Evolutionary conservation across 2,797 vertebrate genomes (phyloP).

Genomic region (Coregonus suidteri): DNA sequence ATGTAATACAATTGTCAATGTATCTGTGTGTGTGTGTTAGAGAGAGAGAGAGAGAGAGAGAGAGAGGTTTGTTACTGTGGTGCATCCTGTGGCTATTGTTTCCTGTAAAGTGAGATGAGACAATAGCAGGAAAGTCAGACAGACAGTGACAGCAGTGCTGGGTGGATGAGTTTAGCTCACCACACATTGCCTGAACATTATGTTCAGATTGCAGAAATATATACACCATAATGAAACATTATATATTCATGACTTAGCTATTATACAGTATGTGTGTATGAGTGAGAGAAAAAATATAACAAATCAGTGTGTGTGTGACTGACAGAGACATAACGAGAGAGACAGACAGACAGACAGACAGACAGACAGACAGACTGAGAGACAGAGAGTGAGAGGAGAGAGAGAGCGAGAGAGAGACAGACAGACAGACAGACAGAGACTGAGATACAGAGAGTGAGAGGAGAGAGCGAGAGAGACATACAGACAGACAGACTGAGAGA

Average conservation of each 20-base stretch:
- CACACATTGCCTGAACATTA: conserved; percentile 46
- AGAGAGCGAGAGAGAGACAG: no score
- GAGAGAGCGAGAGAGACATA: neutral
- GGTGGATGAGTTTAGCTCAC: conserved; percentile 60
- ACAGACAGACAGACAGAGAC: neutral
- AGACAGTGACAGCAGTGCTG: conserved; percentile 34
- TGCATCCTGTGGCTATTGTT: conserved; percentile 13
- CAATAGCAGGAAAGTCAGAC: conserved; percentile 65
- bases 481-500: neutral
- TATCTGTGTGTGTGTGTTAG: conserved; percentile 40
- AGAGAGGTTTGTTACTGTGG: conserved; percentile 12
- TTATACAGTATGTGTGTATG: neutral
- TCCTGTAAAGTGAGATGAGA: conserved; percentile 38
- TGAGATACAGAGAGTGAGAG: neutral
- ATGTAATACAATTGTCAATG: neutral
- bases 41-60: neutral
- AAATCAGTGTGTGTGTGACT: neutral
- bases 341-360: conserved; percentile 17
- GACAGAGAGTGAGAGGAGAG: no score
- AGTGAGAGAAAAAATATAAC: no score
- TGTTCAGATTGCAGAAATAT: conserved; percentile 27
- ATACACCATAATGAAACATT: conserved; percentile 22
- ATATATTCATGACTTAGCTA: conserved; percentile 23
- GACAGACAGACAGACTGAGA: conserved; percentile 3
- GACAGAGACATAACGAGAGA: neutral